Base-by-base conservation (phyloP, 2,888 invertebrate species). In the Ennomos erosarius region DNA sequence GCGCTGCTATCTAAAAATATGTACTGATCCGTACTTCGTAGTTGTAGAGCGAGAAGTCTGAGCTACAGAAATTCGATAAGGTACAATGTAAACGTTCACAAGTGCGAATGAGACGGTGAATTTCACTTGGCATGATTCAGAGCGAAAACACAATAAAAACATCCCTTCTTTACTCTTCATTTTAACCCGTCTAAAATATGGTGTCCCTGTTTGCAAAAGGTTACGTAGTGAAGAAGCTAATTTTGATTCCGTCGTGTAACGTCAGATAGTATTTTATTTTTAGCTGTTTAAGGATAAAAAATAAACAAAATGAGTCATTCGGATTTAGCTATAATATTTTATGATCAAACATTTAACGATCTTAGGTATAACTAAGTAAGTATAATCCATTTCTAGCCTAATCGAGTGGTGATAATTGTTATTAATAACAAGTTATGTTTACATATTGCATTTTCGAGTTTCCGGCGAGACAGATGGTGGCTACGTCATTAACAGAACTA, bases 51-150 rank as follows among this genome's bases (percentile, higher is more conserved):
- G 64, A 65, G 64, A 71, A 70, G 65, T 65, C 71, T 73, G 69
- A 57, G 65, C 35, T 37, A 49, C 65, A 79, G 81, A 89, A 90
- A 90, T 88, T 88, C 89, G 83, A 90, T 89, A 88, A 79, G 76
- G 74, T 52, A 50, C 45, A 13, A 46, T 48, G 40, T 50, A 36
- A 42, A 12, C 46, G 42, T 45, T 49, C 33, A 54, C 52, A 35
- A 26, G 67, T 55, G 50, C 11, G 57, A 69, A 50, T 46, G 59
- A 48, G 63, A 68, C 34, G 37, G 38, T 12, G 26, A 16, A 62
- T 67, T 58, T 43, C 12, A 42, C 44, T 47, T 54, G 12, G 46
- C 52, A 12, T 40, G 37, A 26, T 35, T 45, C 55, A n/a, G 53
- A 61, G 40, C 2, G 47, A 55, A 55, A 59, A 35, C 42, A 51